These are phyloP conservation scores for Porites evermanni DNA, from an alignment of 92 coral and sea anemone species.

Conservation along the genomic window DNA sequence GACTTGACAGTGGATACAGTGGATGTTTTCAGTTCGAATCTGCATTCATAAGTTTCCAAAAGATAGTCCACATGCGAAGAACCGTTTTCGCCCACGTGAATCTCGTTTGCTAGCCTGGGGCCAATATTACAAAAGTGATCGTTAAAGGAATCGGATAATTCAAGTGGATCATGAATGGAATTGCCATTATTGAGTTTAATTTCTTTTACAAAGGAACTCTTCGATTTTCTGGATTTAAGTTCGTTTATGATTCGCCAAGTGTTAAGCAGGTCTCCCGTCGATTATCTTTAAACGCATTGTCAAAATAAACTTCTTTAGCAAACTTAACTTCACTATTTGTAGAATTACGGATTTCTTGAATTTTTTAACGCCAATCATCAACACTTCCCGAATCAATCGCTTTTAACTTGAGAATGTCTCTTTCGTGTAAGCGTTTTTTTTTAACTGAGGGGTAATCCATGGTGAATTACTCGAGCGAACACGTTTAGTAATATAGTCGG, in stretches of 20 bases:
- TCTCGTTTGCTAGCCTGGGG: too few relatives aligned
- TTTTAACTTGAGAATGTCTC: constrained; percentile 27
- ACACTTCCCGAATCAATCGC: background rate
- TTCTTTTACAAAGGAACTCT: background rate
- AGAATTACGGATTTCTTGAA: background rate
- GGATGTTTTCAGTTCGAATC: too few relatives aligned
- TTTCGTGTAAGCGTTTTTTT: constrained; percentile 22
- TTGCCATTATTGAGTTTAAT: too few relatives aligned
- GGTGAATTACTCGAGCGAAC: too few relatives aligned
- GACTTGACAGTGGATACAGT: too few relatives aligned
- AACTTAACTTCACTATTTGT: background rate
- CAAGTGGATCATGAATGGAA: too few relatives aligned
- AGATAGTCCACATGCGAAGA: too few relatives aligned
- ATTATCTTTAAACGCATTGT: background rate
- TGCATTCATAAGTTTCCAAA: too few relatives aligned
- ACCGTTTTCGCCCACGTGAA: too few relatives aligned
- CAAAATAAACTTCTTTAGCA: background rate
- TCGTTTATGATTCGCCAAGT: constrained; percentile 1
- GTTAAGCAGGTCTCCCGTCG: background rate
- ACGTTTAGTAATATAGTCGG: too few relatives aligned
- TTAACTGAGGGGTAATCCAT: constrained; percentile 33
- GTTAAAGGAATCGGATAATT: too few relatives aligned
- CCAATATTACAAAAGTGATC: too few relatives aligned
- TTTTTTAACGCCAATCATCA: background rate
- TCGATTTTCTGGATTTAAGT: background rate